Base-by-base conservation (phyloP, 1,140 invertebrate genomes). In the Gonioctena quinquepunctata region DNA sequence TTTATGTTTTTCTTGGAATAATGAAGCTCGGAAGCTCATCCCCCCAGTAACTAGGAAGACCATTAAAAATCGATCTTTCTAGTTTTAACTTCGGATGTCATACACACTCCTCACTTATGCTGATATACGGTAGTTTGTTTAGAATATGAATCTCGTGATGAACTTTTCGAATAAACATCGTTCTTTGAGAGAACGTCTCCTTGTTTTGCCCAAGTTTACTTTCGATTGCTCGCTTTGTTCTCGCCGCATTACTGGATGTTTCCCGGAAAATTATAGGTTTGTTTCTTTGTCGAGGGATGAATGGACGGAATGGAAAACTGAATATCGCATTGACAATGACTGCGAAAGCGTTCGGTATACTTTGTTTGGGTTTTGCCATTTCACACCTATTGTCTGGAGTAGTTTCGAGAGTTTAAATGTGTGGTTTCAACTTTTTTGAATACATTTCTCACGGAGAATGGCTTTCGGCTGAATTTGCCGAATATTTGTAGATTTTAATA, bases 61-160 rank as follows among this genome's bases (percentile, higher is more conserved):
- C 60, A 62, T 62, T 62, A 62, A 62, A 62, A 62, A 62, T 62
- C 60, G 60, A 62, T 62, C 60, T 62, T 62, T 62, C 28, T 25
- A 62, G 60, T 62, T 62, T 62, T 28, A 42, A 62, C 27, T 62
- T 48, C 18, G 23, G 23, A 25, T 62, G 60, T 42, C 60, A 62
- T 22, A 62, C 27, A 27, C 60, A 62, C 27, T 62, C 60, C 27
- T n/a, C 60, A 60, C 69, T 69, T 66, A 54, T 66, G 26, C 27
- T 68, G 54, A 66, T 72, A 69, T 69, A 73, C 67, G 23, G 49
- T 16, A 59, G 66, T 73, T 69, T 64, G 59, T 69, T 69, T 69
- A 52, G 48, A 62, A 62, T 62, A 62, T 62, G 26, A 48, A 42
- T 62, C 18, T 25, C 42, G 18, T 48, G 60, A 62, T 42, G 60